Evolutionary conservation across 1,140 invertebrate species (phyloP).

Genomic region (Tetramorium simillimum): DNA sequence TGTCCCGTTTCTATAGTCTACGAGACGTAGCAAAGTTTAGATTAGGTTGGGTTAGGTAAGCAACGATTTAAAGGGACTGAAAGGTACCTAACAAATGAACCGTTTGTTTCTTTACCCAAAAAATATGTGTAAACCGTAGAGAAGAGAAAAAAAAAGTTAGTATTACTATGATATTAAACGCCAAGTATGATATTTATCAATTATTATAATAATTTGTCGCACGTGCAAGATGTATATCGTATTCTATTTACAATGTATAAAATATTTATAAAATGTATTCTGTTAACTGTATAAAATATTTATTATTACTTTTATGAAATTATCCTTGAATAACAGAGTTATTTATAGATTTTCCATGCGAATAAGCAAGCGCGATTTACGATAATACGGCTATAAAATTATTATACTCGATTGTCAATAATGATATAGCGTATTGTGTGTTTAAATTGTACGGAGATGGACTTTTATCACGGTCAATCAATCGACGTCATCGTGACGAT

Average conservation of each 20-base stretch:
- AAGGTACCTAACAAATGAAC: conserved; percentile 13
- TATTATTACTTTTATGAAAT: neutral
- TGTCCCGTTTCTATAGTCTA: conserved; percentile 69
- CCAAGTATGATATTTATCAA: neutral
- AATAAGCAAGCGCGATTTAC: neutral
- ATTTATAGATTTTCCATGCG: neutral
- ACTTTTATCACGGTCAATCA: conserved; percentile 3
- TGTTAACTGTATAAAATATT: neutral
- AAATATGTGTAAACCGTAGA: neutral
- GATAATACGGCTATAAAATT: conserved; percentile 1
- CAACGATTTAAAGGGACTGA: conserved; percentile 71
- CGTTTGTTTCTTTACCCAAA: conserved; percentile 14
- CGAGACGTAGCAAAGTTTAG: conserved; percentile 3
- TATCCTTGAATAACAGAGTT: neutral
- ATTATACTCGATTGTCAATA: neutral
- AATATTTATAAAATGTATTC: neutral
- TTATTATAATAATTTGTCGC: neutral
- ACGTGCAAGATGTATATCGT: neutral
- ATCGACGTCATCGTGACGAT: conserved; percentile 15
- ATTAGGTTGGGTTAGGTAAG: conserved; percentile 67
- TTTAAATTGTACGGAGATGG: neutral
- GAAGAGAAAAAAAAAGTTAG: neutral
- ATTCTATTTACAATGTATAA: neutral
- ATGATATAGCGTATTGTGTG: neutral
- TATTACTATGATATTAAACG: neutral